phyloP scores from a whole-genome alignment of 2,113 vertebrate genomes.

The Mus spicilegus region DNA sequence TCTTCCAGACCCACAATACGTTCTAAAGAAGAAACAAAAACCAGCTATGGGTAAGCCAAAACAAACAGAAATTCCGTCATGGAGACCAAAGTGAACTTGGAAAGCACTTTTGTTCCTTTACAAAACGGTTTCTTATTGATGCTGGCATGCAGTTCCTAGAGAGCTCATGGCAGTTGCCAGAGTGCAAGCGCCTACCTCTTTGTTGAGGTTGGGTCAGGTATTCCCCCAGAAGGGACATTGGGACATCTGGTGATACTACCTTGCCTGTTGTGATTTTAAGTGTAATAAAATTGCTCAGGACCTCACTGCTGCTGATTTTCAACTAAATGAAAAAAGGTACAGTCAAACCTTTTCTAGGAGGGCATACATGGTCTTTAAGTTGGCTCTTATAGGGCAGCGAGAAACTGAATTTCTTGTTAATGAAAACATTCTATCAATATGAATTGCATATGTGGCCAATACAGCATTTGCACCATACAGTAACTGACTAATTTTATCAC shows the following conservation, averaged over 20 bases:
- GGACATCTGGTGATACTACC: accelerated
- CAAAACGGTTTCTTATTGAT: neutral
- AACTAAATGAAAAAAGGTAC: neutral
- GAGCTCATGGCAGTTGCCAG: neutral
- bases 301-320: neutral
- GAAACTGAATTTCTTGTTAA: neutral
- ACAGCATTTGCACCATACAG: accelerated
- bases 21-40: neutral
- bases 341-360: neutral
- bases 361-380: neutral
- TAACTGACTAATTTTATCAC: neutral
- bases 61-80: neutral
- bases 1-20: accelerated
- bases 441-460: neutral
- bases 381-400: neutral
- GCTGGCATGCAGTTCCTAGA: neutral
- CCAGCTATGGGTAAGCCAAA: neutral
- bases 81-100: neutral
- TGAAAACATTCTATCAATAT: neutral
- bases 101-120: neutral
- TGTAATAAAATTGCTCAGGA: neutral
- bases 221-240: neutral
- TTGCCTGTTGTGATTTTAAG: neutral
- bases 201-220: accelerated
- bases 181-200: neutral